phyloP scores from a whole-genome alignment of 2,888 invertebrate species.

The Melanargia galathea region DNA sequence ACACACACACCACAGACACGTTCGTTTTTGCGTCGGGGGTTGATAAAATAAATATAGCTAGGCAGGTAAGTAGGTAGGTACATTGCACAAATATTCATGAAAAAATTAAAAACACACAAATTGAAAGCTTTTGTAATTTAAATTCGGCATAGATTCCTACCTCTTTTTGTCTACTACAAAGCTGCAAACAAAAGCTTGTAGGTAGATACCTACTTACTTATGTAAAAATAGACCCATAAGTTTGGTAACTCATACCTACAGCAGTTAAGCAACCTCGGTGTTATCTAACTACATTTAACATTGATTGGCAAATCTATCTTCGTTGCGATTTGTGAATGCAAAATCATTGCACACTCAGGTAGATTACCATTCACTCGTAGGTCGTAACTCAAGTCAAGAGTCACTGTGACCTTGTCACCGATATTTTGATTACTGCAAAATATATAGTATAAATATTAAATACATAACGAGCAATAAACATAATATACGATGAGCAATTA shows the following conservation, averaged over 20 bases:
- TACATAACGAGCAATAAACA: conserved; percentile 19
- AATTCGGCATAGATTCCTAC: no score
- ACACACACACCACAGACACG: no score
- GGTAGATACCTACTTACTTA: background rate
- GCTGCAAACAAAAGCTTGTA: no score
- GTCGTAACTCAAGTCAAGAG: conserved; percentile 34
- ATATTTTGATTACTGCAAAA: conserved; percentile 29
- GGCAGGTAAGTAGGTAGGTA: no score
- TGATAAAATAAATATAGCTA: no score
- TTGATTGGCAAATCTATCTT: conserved; percentile 15
- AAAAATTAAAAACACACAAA: no score
- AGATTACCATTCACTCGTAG: conserved; percentile 30
- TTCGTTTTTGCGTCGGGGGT: no score
- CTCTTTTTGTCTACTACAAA: no score
- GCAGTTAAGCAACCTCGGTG: background rate
- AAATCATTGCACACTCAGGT: conserved; percentile 7
- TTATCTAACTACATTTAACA: background rate
- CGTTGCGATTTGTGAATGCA: conserved; percentile 16
- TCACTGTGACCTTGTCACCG: conserved; percentile 31
- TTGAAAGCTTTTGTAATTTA: no score
- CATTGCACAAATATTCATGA: no score
- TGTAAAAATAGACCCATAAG: background rate
- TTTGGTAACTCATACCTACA: no score
- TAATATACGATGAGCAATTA: background rate
- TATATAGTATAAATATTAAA: conserved; percentile 2